phyloP scores from a whole-genome alignment of 2,797 vertebrate species.

The Artibeus lituratus region DNA sequence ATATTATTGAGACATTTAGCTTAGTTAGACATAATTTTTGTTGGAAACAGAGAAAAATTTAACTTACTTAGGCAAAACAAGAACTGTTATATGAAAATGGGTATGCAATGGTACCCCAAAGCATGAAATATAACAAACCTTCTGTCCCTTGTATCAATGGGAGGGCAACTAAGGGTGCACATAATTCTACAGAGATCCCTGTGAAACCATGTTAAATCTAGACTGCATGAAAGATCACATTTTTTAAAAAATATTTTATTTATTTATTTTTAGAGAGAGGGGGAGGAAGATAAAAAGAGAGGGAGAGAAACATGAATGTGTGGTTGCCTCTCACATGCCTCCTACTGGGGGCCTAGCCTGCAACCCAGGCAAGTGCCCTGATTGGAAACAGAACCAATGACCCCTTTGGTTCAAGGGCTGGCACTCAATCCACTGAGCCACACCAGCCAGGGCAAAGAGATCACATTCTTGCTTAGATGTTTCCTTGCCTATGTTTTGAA shows the following conservation, averaged over 20 bases:
- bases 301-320: too few relatives aligned
- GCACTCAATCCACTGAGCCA: too few relatives aligned
- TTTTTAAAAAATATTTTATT: neutral
- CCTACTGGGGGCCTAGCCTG: too few relatives aligned
- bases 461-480: neutral
- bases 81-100: neutral
- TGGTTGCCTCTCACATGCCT: too few relatives aligned
- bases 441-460: neutral
- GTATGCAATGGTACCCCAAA: neutral
- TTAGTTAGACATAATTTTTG: neutral
- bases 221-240: neutral
- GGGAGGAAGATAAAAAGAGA: too few relatives aligned
- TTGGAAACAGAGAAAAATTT: neutral
- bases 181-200: neutral
- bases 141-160: accelerated
- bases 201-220: neutral
- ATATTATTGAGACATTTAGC: neutral
- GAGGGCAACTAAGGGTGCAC: accelerated
- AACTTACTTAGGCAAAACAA: neutral
- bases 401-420: too few relatives aligned
- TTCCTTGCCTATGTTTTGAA: neutral
- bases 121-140: neutral
- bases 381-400: too few relatives aligned
- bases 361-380: too few relatives aligned
- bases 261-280: too few relatives aligned